Percentiles rank a stretch among this genome's conserved stretches.
Conservation (phyloP, 1,140 invertebrate species). For the Armadillidium nasatum region DNA sequence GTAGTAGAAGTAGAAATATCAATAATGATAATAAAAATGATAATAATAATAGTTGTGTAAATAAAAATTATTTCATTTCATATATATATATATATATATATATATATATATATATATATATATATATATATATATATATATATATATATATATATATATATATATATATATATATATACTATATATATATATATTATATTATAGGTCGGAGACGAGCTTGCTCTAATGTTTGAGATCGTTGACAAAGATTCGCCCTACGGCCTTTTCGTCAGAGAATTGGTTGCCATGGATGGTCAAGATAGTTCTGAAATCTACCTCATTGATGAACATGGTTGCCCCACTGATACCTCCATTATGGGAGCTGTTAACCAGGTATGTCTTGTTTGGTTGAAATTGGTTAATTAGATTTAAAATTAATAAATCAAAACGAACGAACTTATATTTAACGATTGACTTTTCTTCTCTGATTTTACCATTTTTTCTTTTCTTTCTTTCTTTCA, state of each 20-base stretch:
- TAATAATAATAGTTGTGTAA: too few relatives aligned
- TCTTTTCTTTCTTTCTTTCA: too few relatives aligned
- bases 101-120: slow-evolving; percentile 12
- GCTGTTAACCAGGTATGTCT: slow-evolving; percentile 71
- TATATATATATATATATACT: slow-evolving; percentile 13
- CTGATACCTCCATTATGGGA: slow-evolving; percentile 88
- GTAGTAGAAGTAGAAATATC: too few relatives aligned
- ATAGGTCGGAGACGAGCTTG: slow-evolving; percentile 83
- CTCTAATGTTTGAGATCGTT: slow-evolving; percentile 83
- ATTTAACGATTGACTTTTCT: too few relatives aligned
- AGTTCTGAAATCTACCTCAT: slow-evolving; percentile 86
- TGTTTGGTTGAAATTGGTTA: not conserved
- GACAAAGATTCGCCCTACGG: slow-evolving; percentile 84
- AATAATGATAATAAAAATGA: too few relatives aligned
- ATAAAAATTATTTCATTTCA: too few relatives aligned
- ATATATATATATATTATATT: slow-evolving; percentile 16
- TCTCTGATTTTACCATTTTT: too few relatives aligned
- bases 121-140: slow-evolving; percentile 14
- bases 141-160: slow-evolving; percentile 20
- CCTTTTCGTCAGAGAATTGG: slow-evolving; percentile 87
- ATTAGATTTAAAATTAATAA: too few relatives aligned
- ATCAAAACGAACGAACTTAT: too few relatives aligned
- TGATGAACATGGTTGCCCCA: slow-evolving; percentile 85
- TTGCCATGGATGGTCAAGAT: slow-evolving; percentile 89
- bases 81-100: not conserved